These are phyloP conservation scores for Epinephelus awoara DNA, from an alignment of 2,797 vertebrate species.

Conservation along the genomic window DNA sequence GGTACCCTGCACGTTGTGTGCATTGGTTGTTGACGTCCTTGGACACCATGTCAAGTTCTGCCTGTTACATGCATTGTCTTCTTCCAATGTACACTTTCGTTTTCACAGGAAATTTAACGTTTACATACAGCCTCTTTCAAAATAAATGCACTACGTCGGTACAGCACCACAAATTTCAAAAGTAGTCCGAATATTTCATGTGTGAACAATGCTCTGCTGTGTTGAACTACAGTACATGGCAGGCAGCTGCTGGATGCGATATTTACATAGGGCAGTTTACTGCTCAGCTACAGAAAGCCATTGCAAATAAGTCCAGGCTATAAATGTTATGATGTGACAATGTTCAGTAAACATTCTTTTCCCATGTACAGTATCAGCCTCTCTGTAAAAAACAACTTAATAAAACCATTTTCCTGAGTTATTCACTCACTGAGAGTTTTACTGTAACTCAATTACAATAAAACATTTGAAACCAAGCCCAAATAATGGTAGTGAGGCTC, in stretches of 20 bases:
- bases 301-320: not conserved
- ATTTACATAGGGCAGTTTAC: constrained; percentile 3
- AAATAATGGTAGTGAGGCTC: not conserved
- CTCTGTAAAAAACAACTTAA: not conserved
- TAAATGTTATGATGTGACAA: not conserved
- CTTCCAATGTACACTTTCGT: too few relatives aligned
- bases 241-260: not conserved
- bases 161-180: not conserved
- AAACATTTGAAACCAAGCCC: not conserved
- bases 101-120: too few relatives aligned
- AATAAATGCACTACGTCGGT: too few relatives aligned
- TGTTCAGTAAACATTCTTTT: not conserved
- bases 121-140: too few relatives aligned
- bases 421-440: not conserved
- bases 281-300: not conserved
- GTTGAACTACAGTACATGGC: not conserved
- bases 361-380: not conserved
- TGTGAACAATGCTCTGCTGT: not conserved
- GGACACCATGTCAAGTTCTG: too few relatives aligned
- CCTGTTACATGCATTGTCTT: too few relatives aligned
- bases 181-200: not conserved
- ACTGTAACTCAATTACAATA: not conserved
- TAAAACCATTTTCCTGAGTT: not conserved
- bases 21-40: too few relatives aligned
- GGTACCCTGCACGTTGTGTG: too few relatives aligned